Evolutionary conservation across 2,888 invertebrate genomes (phyloP), one percentile per base, ranked within the genome.

Genomic region (Tuberolachnus salignus): DNA sequence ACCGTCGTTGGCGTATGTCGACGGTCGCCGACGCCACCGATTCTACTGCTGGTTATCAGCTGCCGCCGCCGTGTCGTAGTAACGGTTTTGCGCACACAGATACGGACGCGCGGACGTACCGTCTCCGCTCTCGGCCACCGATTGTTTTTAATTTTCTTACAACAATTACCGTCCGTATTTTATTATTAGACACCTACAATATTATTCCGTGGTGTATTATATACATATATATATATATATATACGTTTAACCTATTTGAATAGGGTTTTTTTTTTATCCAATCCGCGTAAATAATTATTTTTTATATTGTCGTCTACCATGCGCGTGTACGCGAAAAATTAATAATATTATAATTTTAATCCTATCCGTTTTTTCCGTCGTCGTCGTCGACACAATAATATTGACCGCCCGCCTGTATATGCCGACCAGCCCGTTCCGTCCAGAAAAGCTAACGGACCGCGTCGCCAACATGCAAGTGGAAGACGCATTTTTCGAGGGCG

Each of bases 21-120:
- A 13, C 21, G 21, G 42, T 21, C 10, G 42, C 70, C 44, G 49
- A 14, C 44, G 59, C 49, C 9, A 61, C 16, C 26, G 57, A 14
- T 75, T 66, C 46, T 75, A 61, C 16, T 19, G 57, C 19, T 75
- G 75, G 46, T 75, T 75, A 75, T 75, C 75, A 75, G 53, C 55
- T 51, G 57, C 51, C 61, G 57, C 51, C 61, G 53, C 42, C 13
- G 55, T 55, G 14, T 59, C n/a, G 57, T 34, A n/a, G 72, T 75
- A 75, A 75, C 75, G 75, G 75, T 75, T 75, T 75, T 75, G 44
- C 44, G 55, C 61, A 19, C 55, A 42, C 55, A 42, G 64, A 13
- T 46, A 46, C 46, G 13, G 10, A 4, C 21, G 44, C 23, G 21
- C 46, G 10, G 34, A 34, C 3, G 34, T 34, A 34, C 34, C 34